Base-by-base conservation (phyloP, 2,113 vertebrate genomes). In the Onychorhynchus coronatus region DNA sequence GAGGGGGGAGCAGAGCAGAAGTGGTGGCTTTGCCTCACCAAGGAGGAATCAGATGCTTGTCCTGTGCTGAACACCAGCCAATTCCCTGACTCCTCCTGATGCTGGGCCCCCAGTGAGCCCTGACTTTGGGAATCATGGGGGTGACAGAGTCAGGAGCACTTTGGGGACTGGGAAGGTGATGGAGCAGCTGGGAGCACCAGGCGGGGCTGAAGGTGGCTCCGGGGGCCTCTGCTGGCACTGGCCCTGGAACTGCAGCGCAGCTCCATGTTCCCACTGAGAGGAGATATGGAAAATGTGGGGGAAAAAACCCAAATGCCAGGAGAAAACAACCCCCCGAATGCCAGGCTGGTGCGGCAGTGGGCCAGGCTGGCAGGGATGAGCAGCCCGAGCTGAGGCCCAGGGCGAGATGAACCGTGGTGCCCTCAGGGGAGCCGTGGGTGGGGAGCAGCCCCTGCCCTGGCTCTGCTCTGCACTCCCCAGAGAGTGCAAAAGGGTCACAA, bases 341-440 rank as follows among this genome's bases (percentile, higher is more conserved):
- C 44, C 65, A 47, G n/a, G 18, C 24, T 3, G 6, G 53, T 1
- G 20, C 23, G 70, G 41, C 8, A 7, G 21, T 1, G 10, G 28
- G 52, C 16, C 31, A 12, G 65, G 19, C 19, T n/a, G 46, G 28
- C 21, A 3, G 42, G 15, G 39, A 17, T 2, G 5, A 17, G 50
- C 25, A 16, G 59, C 52, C 28, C 37, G 53, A 3, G 44, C 17
- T 52, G 0, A 3, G 85, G 4, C 4, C 9, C 2, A 1, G 86
- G 72, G 41, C 41, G n/a, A 49, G 33, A 21, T 0, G 33, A 63
- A n/a, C 73, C 37, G 49, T 0, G 22, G 50, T 21, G 50, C 35
- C 37, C 12, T 4, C 0, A 0, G 11, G 0, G 2, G 20, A 21
- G 17, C 1, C 0, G 8, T 2, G n/a, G 42, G 35, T 15, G n/a